phyloP scores from a whole-genome alignment of 2,113 vertebrate genomes.

The Physeter macrocephalus region DNA sequence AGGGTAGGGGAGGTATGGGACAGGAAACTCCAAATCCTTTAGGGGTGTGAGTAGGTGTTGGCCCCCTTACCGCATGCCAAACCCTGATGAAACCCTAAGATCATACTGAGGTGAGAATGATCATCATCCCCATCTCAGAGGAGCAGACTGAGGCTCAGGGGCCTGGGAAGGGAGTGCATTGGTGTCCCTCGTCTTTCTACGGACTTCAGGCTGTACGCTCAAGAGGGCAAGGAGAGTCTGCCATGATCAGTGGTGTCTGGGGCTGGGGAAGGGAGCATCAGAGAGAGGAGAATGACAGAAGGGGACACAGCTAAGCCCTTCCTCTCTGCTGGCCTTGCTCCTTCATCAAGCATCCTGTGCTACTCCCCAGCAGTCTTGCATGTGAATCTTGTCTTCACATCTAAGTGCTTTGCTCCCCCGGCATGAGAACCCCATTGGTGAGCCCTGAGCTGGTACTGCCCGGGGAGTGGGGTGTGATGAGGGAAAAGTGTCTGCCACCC shows the following conservation, averaged over 20 bases:
- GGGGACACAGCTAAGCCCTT: not conserved
- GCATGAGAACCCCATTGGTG: not conserved
- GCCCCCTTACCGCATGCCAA: not conserved
- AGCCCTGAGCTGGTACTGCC: not conserved
- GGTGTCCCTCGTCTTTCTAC: not conserved
- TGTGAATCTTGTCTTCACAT: not conserved
- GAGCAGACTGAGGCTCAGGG: not conserved
- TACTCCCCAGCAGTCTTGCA: not conserved
- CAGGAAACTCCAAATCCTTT: not conserved
- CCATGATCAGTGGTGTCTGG: not conserved
- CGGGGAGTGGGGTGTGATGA: not conserved
- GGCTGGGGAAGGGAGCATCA: no score
- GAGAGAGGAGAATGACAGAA: not conserved
- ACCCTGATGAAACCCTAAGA: not conserved
- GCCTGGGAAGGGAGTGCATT: not conserved
- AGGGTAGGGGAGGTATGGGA: not conserved
- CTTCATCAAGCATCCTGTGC: not conserved
- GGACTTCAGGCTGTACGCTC: not conserved
- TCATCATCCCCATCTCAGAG: not conserved
- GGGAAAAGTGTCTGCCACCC: not conserved
- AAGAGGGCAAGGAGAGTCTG: not conserved
- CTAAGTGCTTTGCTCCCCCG: not conserved
- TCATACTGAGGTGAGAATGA: not conserved
- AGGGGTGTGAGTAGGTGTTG: not conserved
- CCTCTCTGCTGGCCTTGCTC: not conserved